Evolutionary conservation across 2,113 vertebrate genomes (phyloP), one percentile per base, ranked within the genome.

Genomic region (Nannobrachium achirus): DNA sequence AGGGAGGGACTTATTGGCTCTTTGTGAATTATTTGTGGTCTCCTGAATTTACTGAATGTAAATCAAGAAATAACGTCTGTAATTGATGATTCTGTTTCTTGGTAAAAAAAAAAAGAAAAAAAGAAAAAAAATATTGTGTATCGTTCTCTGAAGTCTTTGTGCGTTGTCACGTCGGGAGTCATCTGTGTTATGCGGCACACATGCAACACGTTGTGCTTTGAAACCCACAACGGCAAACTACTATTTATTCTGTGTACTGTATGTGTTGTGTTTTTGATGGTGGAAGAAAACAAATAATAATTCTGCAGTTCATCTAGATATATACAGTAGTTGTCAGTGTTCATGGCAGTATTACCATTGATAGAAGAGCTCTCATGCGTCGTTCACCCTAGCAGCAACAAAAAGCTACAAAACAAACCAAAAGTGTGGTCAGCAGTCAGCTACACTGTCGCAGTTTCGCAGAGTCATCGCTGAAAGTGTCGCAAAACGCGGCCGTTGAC

Each of bases 1-100:
- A 8, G 10, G 58, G 42, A 50, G 74, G 73, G 67, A 56, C 63
- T n/a, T 44, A 56, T 56, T 72, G 63, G 82, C 72, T 79, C 66
- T 76, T 10, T 78, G 76, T 84, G 69, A 80, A 61, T 58, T 62
- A 66, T 52, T 51, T 61, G 82, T 80, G 74, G 87, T 86, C 82
- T 86, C 76, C 77, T 38, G 40, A 84, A 63, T 79, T 33, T 81
- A 75, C 64, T 85, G 90, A 91, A 90, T 91, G 90, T 91, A 91
- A 80, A 89, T 82, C 73, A 81, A 89, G 77, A 86, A 91, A 89
- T 63, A 63, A 71, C 83, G 86, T 90, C 86, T 90, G 85, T 90
- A n/a, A 91, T 79, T 40, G 62, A 88, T 51, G 69, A 78, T 66
- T 19, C 70, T 74, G 76, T 80, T 83, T 82, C 58, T 76, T 71